phyloP scores from a whole-genome alignment of 2,888 invertebrate genomes.

The Perdita meconis region DNA sequence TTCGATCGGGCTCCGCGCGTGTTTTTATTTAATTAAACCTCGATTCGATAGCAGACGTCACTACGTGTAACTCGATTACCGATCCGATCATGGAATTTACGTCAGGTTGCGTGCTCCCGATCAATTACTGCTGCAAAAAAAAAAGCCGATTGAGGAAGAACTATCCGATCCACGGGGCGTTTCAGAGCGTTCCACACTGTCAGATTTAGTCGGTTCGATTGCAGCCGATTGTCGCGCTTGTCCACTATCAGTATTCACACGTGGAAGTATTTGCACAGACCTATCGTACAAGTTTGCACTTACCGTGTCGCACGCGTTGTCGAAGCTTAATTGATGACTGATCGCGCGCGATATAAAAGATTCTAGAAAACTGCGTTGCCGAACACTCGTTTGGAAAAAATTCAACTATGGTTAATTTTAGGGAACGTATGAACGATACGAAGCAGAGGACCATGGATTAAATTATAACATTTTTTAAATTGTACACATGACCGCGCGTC shows the following conservation, averaged over 20 bases:
- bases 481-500: neutral
- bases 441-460: neutral
- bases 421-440: neutral
- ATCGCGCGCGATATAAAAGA: neutral
- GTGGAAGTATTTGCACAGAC: neutral
- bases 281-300: neutral
- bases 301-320: neutral
- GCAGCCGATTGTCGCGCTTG: constrained; percentile 2
- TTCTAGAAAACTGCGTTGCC: too few species aligned
- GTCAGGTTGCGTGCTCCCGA: neutral
- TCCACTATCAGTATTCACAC: neutral
- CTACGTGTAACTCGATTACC: constrained; percentile 7
- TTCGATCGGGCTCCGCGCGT: constrained; percentile 3
- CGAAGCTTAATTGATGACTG: neutral
- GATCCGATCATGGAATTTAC: constrained; percentile 16
- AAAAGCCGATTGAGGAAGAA: constrained; percentile 7
- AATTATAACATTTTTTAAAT: too few species aligned
- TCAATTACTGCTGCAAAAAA: neutral
- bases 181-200: neutral
- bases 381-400: too few species aligned
- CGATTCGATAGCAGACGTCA: neutral
- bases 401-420: too few species aligned
- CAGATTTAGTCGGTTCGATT: neutral
- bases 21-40: constrained; percentile 53
- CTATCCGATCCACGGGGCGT: neutral